Conservation (phyloP, 2,797 vertebrate species). For the Eulemur coronatus region DNA sequence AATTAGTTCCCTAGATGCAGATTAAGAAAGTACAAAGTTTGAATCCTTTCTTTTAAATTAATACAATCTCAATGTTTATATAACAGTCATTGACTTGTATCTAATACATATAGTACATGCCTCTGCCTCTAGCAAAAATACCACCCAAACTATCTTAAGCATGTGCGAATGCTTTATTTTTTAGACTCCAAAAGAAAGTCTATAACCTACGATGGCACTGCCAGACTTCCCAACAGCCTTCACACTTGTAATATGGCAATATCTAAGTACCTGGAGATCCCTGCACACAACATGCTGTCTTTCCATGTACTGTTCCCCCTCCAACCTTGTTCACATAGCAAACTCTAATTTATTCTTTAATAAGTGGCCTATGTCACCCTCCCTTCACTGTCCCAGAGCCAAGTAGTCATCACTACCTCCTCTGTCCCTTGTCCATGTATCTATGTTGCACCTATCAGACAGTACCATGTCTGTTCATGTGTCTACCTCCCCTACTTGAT, state of each 20-base stretch:
- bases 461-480: background rate
- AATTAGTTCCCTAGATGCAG: background rate
- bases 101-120: background rate
- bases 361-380: background rate
- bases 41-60: conserved; percentile 31
- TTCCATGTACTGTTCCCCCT: background rate
- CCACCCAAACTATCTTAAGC: background rate
- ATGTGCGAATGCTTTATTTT: background rate
- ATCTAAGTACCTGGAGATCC: background rate
- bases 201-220: background rate
- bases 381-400: background rate
- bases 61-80: background rate
- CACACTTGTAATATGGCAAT: background rate
- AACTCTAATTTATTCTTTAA: background rate
- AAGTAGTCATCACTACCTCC: background rate
- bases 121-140: conserved; percentile 24
- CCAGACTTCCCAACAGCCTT: background rate
- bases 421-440: background rate
- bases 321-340: background rate
- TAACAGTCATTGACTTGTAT: background rate
- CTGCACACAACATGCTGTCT: background rate
- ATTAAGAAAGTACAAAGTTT: background rate
- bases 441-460: background rate
- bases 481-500: background rate
- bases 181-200: background rate